Percentiles rank a stretch among this genome's conserved stretches.
Conservation (phyloP, 2,113 vertebrate species). For the Alligator mississippiensis region DNA sequence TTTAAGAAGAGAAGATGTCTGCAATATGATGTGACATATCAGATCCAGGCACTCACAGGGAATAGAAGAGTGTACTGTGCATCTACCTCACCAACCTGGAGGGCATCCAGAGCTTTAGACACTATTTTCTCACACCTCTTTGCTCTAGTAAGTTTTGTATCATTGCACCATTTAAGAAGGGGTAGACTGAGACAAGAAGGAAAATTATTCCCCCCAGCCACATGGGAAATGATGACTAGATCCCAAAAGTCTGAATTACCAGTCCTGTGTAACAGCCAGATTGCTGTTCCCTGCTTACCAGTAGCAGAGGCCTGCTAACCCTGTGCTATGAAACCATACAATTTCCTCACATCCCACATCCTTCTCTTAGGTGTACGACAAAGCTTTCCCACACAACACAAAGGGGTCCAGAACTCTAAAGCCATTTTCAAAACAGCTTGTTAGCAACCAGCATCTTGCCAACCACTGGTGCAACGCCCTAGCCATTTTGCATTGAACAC, state of each 20-base stretch:
- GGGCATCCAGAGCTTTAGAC: fast-evolving
- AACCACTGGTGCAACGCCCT: not conserved
- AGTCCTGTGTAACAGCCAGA: not conserved
- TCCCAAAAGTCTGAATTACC: not conserved
- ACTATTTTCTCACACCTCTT: not conserved
- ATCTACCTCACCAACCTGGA: not conserved
- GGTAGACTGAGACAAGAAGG: not conserved
- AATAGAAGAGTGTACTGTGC: not conserved
- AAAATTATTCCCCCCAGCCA: not conserved
- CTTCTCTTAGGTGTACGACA: not conserved
- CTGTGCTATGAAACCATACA: not conserved
- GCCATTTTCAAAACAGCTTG: not conserved
- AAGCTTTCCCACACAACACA: not conserved
- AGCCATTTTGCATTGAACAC: not conserved
- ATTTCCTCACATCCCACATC: not conserved
- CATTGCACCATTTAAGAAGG: not conserved
- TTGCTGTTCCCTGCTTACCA: not conserved
- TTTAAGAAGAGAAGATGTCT: not conserved
- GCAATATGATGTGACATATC: fast-evolving
- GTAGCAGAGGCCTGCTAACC: not conserved
- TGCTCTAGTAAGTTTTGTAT: fast-evolving
- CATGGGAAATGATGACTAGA: not conserved
- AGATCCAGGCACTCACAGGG: not conserved
- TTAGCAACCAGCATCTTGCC: not conserved
- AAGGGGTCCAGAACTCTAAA: not conserved